These are phyloP conservation scores for Apis mellifera DNA, from an alignment of 1,140 invertebrate genomes.

Conservation along the genomic window DNA sequence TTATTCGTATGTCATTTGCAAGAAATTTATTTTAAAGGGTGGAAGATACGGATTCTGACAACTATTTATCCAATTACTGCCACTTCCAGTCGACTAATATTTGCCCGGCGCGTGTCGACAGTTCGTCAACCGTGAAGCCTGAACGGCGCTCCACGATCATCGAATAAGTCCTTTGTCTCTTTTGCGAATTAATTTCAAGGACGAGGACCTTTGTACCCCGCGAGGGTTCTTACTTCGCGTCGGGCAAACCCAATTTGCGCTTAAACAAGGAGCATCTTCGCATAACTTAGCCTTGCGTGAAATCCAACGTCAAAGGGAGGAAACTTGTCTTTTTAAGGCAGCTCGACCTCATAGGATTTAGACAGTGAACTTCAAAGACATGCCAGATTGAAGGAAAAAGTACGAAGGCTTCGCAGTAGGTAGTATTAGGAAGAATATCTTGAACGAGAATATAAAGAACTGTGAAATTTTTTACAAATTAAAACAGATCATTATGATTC, in stretches of 20 bases:
- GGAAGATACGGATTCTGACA: background rate
- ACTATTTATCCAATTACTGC: conserved; percentile 57
- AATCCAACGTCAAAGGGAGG: conserved; percentile 76
- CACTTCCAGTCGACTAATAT: conserved; percentile 52
- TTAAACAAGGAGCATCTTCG: conserved; percentile 76
- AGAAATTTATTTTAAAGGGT: background rate
- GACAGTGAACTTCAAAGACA: conserved; percentile 49
- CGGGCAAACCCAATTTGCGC: conserved; percentile 66
- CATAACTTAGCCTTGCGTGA: conserved; percentile 76
- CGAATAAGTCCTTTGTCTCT: conserved; percentile 51
- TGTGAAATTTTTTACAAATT: background rate
- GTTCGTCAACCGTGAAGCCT: conserved; percentile 50
- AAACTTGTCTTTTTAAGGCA: conserved; percentile 48
- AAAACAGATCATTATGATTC: too few relatives aligned
- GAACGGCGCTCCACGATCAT: conserved; percentile 39
- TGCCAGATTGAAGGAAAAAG: conserved; percentile 6
- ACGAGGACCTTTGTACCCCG: conserved; percentile 56
- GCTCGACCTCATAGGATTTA: conserved; percentile 34
- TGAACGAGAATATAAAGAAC: background rate
- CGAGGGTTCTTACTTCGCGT: conserved; percentile 53
- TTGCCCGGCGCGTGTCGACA: conserved; percentile 39
- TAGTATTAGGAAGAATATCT: background rate
- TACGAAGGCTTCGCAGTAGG: background rate
- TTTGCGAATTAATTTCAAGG: conserved; percentile 61
- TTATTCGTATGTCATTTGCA: background rate